Evolutionary conservation across 1,140 invertebrate genomes (phyloP).

Genomic region (Neuroterus valhalla): DNA sequence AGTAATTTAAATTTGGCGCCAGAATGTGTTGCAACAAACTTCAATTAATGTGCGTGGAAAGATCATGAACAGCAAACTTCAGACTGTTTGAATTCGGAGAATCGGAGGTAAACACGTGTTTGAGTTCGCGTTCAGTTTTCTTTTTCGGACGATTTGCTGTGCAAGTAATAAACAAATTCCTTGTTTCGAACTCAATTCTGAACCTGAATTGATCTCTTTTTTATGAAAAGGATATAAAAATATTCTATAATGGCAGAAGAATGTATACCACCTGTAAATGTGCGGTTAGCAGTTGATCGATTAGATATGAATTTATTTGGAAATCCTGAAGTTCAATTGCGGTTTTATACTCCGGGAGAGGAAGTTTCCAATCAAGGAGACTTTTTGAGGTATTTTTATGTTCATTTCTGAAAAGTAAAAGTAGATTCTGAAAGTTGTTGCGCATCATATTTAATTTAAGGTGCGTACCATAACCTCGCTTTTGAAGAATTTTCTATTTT

Average conservation of each 20-base stretch:
- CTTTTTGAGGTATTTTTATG: constrained; percentile 84
- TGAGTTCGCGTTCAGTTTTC: too few species aligned
- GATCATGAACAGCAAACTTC: too few species aligned
- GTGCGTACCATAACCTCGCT: constrained; percentile 7
- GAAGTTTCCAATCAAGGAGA: constrained; percentile 87
- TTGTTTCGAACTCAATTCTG: too few species aligned
- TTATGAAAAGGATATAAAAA: not conserved
- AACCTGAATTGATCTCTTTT: not conserved
- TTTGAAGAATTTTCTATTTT: constrained; percentile 34
- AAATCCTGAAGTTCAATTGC: constrained; percentile 75
- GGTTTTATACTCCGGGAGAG: constrained; percentile 91
- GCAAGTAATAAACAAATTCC: too few species aligned
- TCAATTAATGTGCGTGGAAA: not conserved
- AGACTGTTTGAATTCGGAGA: too few species aligned
- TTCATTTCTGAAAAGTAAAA: constrained; percentile 26
- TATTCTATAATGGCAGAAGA: constrained; percentile 1
- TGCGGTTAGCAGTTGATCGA: constrained; percentile 72
- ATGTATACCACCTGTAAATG: constrained; percentile 62
- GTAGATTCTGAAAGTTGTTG: not conserved
- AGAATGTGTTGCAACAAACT: not conserved
- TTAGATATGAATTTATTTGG: constrained; percentile 76
- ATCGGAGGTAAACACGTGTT: too few species aligned
- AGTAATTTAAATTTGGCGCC: not conserved
- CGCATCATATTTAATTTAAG: not conserved
- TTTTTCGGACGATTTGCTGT: too few species aligned